phyloP scores from a whole-genome alignment of 2,888 invertebrate genomes.

The Furcula furcula region DNA sequence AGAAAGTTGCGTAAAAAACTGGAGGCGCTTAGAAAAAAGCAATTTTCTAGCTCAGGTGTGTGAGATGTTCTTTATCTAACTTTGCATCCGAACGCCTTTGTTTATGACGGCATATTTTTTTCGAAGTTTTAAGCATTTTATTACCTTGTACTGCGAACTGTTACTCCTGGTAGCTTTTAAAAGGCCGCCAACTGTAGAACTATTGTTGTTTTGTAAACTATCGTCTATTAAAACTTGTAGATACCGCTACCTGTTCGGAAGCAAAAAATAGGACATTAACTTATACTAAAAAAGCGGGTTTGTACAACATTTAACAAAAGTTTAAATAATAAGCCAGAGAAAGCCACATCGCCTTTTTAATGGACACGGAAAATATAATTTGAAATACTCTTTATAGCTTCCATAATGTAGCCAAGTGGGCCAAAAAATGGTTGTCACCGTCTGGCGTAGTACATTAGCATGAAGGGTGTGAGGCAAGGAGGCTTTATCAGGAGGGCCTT shows the following conservation, averaged over 20 bases:
- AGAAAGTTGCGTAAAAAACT: conserved; percentile 80
- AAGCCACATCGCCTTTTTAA: conserved; percentile 73
- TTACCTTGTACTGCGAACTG: conserved; percentile 67
- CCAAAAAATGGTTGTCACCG: conserved; percentile 82
- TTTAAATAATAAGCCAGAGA: conserved; percentile 55
- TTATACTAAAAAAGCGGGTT: conserved; percentile 29
- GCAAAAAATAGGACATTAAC: conserved; percentile 29
- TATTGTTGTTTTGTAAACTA: conserved; percentile 66
- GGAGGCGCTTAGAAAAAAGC: conserved; percentile 80
- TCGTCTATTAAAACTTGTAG: conserved; percentile 37
- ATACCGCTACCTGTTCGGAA: conserved; percentile 60
- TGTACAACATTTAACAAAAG: conserved; percentile 41
- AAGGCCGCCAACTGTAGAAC: conserved; percentile 55
- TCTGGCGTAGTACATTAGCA: conserved; percentile 80
- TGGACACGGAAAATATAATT: conserved; percentile 79
- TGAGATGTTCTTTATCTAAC: conserved; percentile 82
- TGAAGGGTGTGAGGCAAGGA: conserved; percentile 78
- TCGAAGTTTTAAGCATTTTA: conserved; percentile 79
- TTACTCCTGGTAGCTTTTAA: conserved; percentile 55
- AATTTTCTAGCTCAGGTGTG: conserved; percentile 82
- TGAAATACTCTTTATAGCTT: conserved; percentile 78
- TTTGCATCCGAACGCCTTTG: conserved; percentile 80
- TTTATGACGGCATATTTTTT: conserved; percentile 79
- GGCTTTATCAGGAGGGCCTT: conserved; percentile 80
- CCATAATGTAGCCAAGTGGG: conserved; percentile 80